These are phyloP conservation scores for Labeo rohita DNA, from an alignment of 2,113 vertebrate species.

Conservation along the genomic window DNA sequence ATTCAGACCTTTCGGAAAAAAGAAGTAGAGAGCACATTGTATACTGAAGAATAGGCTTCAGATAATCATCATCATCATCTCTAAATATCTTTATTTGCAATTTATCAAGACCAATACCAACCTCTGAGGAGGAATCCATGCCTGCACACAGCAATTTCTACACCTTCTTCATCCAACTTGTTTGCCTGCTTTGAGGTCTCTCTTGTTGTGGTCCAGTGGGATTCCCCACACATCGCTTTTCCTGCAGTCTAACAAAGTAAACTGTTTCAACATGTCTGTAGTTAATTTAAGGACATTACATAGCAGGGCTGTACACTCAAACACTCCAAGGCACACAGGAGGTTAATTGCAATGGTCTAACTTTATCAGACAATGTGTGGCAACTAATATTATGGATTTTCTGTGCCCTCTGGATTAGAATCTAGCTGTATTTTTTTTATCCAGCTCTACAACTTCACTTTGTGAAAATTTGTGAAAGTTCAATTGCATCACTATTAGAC, in stretches of 20 bases:
- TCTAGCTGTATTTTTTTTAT: neutral
- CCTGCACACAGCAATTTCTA: slow-evolving; percentile 31
- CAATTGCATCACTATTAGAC: neutral
- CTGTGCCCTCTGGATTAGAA: neutral
- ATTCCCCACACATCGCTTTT: slow-evolving; percentile 31
- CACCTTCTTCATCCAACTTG: slow-evolving; percentile 35
- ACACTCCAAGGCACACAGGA: too few relatives aligned
- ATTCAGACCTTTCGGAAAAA: slow-evolving; percentile 26
- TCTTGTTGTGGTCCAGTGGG: slow-evolving; percentile 32
- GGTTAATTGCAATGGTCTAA: neutral
- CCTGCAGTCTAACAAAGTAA: slow-evolving; percentile 18
- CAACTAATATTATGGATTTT: neutral
- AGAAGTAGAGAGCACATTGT: neutral
- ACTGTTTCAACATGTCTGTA: neutral
- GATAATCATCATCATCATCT: neutral
- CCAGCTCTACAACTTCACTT: neutral
- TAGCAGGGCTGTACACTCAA: neutral
- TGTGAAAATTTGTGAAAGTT: neutral
- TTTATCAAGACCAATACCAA: slow-evolving; percentile 2
- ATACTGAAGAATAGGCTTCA: neutral
- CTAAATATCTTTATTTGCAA: neutral
- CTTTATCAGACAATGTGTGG: neutral
- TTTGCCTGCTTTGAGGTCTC: slow-evolving; percentile 24
- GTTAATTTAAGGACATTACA: neutral
- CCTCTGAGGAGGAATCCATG: slow-evolving; percentile 41